These are phyloP conservation scores for Amphiprion clarkii DNA, from an alignment of 2,797 vertebrate genomes.

Conservation along the genomic window DNA sequence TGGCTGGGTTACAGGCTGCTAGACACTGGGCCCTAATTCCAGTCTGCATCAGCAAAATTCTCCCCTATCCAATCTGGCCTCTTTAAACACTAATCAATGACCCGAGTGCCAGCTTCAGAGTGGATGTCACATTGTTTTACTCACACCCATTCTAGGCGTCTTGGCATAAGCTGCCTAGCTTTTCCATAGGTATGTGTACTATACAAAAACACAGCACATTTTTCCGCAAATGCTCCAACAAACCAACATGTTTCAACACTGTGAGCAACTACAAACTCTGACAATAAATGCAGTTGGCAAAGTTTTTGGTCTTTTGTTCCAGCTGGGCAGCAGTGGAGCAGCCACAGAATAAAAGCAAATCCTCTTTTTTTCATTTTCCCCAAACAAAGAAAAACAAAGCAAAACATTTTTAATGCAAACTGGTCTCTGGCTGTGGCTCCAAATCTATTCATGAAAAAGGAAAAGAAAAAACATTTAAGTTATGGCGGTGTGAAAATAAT, in stretches of 20 bases:
- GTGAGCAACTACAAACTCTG: constrained; percentile 3
- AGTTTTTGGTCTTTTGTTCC: constrained; percentile 26
- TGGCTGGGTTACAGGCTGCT: constrained; percentile 19
- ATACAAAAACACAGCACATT: constrained; percentile 4
- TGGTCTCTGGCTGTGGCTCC: neutral
- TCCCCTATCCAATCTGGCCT: constrained; percentile 27
- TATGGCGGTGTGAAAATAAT: constrained; percentile 2
- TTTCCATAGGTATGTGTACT: neutral
- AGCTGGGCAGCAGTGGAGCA: constrained; percentile 15
- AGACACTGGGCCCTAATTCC: constrained; percentile 7
- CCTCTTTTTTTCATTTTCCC: constrained; percentile 13
- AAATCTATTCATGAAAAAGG: constrained; percentile 13
- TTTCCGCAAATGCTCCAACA: constrained; percentile 15
- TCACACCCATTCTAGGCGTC: constrained; percentile 5
- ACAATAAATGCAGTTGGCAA: constrained; percentile 7
- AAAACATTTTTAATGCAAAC: constrained; percentile 17
- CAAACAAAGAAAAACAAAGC: constrained; percentile 7
- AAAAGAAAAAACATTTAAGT: constrained; percentile 3
- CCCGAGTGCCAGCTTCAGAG: constrained; percentile 1
- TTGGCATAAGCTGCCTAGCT: neutral
- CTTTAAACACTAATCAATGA: constrained; percentile 48
- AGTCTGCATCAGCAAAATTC: constrained; percentile 46
- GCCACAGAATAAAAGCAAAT: constrained; percentile 29
- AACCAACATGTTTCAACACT: neutral
- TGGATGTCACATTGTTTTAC: constrained; percentile 10